These are phyloP conservation scores for Hippocampus mohnikei DNA, from an alignment of 2,113 vertebrate genomes.

Conservation along the genomic window DNA sequence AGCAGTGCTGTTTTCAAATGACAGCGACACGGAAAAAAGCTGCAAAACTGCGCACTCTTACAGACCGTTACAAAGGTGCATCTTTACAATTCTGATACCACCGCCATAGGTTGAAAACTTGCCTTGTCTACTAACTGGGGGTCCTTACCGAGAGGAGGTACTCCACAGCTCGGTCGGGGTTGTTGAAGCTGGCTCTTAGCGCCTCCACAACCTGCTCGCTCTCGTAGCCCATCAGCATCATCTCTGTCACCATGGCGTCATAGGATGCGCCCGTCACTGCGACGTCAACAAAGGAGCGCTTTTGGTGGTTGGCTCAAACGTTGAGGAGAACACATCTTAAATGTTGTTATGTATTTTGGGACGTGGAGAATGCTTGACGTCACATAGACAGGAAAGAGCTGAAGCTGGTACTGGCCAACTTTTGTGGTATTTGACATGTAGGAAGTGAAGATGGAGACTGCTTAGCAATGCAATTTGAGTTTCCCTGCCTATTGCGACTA, in stretches of 20 bases:
- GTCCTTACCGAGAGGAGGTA: conserved; percentile 73
- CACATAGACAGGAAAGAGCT: too few relatives aligned
- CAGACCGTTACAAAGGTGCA: neutral
- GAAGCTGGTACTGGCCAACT: too few relatives aligned
- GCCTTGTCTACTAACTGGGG: neutral
- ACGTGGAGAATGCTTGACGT: neutral
- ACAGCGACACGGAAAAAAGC: too few relatives aligned
- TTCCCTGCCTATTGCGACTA: too few relatives aligned
- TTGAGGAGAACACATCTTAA: neutral
- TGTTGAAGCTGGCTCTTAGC: conserved; percentile 75
- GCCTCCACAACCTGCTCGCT: conserved; percentile 72
- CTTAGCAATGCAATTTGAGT: conserved; percentile 62
- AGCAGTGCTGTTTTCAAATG: too few relatives aligned
- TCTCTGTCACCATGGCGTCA: conserved; percentile 75
- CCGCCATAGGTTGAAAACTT: neutral
- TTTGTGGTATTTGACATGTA: conserved; percentile 11
- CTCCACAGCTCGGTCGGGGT: conserved; percentile 77
- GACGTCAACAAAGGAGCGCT: neutral
- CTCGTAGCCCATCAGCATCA: conserved; percentile 78
- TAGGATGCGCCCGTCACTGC: conserved; percentile 76
- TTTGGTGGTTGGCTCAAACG: neutral
- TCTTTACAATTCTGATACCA: neutral
- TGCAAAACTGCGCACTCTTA: too few relatives aligned
- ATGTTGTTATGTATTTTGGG: neutral
- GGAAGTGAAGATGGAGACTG: conserved; percentile 71